A percentile compares a stretch with the other conserved stretches of the same genome.
Conservation (phyloP, 2,888 invertebrate species). For the Xiphydria camelus region DNA sequence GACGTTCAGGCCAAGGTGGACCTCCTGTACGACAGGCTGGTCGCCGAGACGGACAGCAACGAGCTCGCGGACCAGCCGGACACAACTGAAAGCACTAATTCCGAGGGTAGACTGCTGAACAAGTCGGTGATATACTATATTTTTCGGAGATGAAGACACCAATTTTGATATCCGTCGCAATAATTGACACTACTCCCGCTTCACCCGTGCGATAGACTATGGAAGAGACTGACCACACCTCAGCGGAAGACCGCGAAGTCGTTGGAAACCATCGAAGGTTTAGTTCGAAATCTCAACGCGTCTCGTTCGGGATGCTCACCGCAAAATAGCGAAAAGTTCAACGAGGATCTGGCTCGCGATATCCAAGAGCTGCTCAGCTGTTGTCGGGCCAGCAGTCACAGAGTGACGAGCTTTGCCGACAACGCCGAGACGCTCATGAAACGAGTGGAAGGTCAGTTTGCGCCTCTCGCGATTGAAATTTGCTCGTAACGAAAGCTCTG, state of each 20-base stretch:
- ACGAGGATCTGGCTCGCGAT: slow-evolving; percentile 7
- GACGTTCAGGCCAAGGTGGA: slow-evolving; percentile 57
- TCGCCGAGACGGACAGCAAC: slow-evolving; percentile 11
- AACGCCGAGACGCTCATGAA: slow-evolving; percentile 49
- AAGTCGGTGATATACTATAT: slow-evolving; percentile 11
- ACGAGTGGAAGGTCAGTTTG: slow-evolving; percentile 36
- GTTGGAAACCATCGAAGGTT: slow-evolving; percentile 47
- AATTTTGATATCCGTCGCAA: slow-evolving; percentile 31
- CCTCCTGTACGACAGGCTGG: slow-evolving; percentile 51
- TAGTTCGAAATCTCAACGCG: slow-evolving; percentile 22
- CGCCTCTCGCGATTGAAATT: background rate
- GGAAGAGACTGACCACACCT: slow-evolving; percentile 38
- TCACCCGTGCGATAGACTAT: too few species aligned
- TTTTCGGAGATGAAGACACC: background rate
- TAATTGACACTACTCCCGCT: too few species aligned
- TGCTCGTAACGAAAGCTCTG: background rate
- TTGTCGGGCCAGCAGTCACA: slow-evolving; percentile 43
- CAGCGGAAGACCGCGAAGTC: slow-evolving; percentile 40
- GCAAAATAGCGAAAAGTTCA: background rate
- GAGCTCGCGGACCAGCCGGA: slow-evolving; percentile 12
- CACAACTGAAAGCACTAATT: slow-evolving; percentile 3
- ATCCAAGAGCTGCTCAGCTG: slow-evolving; percentile 33
- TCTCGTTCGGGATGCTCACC: too few species aligned
- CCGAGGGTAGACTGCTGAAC: slow-evolving; percentile 20
- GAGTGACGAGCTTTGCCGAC: slow-evolving; percentile 47